phyloP scores from a whole-genome alignment of 2,113 vertebrate species.

The Bujurquina vittata region DNA sequence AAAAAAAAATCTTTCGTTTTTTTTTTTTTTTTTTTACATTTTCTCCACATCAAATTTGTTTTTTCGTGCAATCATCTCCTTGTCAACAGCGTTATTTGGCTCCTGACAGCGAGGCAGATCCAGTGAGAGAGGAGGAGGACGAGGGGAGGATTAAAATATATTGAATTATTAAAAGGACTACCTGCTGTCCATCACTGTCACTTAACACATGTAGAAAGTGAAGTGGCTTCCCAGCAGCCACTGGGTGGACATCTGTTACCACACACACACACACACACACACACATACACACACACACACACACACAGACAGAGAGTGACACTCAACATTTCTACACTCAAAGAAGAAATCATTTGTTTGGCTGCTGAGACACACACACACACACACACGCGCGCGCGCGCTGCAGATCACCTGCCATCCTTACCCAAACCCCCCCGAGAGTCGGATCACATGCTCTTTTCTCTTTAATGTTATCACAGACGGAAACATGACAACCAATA shows the following conservation, averaged over 20 bases:
- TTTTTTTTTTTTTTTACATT: constrained; percentile 23
- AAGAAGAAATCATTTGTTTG: constrained; percentile 77
- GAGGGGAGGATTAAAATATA: constrained; percentile 74
- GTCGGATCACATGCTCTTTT: constrained; percentile 44
- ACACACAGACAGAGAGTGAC: too few species aligned
- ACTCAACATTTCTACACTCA: constrained; percentile 55
- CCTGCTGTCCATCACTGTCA: constrained; percentile 85
- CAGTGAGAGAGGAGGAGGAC: constrained; percentile 15
- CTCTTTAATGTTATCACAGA: constrained; percentile 7
- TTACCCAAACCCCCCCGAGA: constrained; percentile 45
- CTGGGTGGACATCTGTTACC: constrained; percentile 82
- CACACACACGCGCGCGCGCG: constrained; percentile 25
- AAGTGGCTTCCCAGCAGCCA: constrained; percentile 74
- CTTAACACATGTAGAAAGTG: constrained; percentile 78
- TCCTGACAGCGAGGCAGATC: constrained; percentile 54
- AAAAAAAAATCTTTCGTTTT: too few species aligned
- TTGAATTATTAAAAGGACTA: constrained; percentile 82
- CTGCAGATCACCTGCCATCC: constrained; percentile 58
- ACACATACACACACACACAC: too few species aligned
- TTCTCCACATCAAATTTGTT: constrained; percentile 16
- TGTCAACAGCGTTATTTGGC: constrained; percentile 61
- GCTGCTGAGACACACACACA: constrained; percentile 53
- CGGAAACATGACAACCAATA: constrained; percentile 7
- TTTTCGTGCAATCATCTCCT: constrained; percentile 70
- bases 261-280: constrained; percentile 42